Conservation (phyloP, 2,797 vertebrate species). For the Coilia nasus region DNA sequence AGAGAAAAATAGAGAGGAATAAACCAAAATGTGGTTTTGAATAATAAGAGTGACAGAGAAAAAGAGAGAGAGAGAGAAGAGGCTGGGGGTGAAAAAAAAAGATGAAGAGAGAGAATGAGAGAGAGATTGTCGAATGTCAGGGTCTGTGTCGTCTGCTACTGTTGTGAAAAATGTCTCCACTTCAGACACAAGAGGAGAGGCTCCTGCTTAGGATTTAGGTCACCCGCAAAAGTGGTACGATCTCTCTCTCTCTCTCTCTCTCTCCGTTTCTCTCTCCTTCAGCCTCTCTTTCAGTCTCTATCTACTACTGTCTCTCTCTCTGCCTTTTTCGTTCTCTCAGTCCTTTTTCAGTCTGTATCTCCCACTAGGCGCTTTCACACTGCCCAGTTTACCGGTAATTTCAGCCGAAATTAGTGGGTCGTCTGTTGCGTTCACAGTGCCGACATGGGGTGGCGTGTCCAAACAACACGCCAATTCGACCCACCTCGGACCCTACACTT, state of each 20-base stretch:
- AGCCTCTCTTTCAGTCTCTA: constrained; percentile 1
- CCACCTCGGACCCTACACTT: too few species aligned
- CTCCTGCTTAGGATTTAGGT: constrained; percentile 24
- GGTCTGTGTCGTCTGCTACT: not conserved
- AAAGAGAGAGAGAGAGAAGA: too few species aligned
- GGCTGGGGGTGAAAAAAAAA: too few species aligned
- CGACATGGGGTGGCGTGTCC: too few species aligned
- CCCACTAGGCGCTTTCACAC: too few species aligned
- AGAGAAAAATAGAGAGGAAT: not conserved
- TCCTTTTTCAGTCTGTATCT: too few species aligned
- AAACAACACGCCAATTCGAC: too few species aligned
- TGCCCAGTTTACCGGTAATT: too few species aligned
- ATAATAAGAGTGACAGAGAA: not conserved
- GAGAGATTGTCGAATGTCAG: not conserved
- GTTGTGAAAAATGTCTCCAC: not conserved
- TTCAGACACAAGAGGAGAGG: not conserved
- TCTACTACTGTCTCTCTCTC: not conserved
- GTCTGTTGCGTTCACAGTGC: too few species aligned
- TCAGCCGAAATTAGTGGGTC: too few species aligned
- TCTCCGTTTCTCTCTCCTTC: not conserved
- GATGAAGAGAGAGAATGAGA: not conserved
- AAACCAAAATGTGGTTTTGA: too few species aligned
- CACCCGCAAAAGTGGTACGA: constrained; percentile 4
- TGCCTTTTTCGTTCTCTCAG: not conserved
- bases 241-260: not conserved